phyloP scores from a whole-genome alignment of 1,140 invertebrate genomes.

The Ectropis grisescens region DNA sequence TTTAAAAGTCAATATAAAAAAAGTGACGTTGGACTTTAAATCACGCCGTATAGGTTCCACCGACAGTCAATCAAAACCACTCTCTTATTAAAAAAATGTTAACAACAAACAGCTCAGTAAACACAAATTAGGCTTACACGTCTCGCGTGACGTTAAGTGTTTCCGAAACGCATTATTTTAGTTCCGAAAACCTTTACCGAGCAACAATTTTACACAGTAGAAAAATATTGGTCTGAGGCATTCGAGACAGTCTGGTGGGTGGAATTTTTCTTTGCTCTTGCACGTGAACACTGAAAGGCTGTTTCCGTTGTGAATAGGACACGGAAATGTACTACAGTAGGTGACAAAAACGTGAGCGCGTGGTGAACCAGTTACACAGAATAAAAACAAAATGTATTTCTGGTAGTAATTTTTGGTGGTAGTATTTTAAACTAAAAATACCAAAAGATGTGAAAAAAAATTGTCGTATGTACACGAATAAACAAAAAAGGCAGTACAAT shows the following conservation, averaged over 20 bases:
- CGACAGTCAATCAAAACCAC: no score
- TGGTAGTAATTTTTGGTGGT: no score
- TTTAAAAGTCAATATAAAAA: no score
- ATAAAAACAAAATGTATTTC: no score
- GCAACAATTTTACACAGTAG: constrained; percentile 4
- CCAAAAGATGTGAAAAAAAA: no score
- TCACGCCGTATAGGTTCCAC: no score
- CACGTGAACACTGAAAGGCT: constrained; percentile 45
- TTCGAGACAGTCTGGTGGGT: constrained; percentile 2
- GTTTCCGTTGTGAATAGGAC: constrained; percentile 40
- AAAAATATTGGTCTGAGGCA: constrained; percentile 7
- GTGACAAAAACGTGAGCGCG: constrained; percentile 35
- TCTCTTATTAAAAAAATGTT: no score
- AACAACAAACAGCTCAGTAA: constrained; percentile 4
- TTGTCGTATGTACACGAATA: no score
- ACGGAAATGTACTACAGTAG: constrained; percentile 45
- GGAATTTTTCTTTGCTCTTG: constrained; percentile 14
- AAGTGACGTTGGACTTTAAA: no score
- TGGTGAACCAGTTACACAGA: no score
- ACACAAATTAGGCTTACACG: constrained; percentile 4
- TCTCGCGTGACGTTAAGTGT: constrained; percentile 10
- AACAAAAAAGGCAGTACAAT: no score
- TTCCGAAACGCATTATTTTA: constrained; percentile 8
- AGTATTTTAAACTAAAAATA: no score
- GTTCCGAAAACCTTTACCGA: constrained; percentile 7